These are phyloP conservation scores for Phyllotis vaccarum DNA, from an alignment of 2,797 vertebrate species.

Conservation along the genomic window DNA sequence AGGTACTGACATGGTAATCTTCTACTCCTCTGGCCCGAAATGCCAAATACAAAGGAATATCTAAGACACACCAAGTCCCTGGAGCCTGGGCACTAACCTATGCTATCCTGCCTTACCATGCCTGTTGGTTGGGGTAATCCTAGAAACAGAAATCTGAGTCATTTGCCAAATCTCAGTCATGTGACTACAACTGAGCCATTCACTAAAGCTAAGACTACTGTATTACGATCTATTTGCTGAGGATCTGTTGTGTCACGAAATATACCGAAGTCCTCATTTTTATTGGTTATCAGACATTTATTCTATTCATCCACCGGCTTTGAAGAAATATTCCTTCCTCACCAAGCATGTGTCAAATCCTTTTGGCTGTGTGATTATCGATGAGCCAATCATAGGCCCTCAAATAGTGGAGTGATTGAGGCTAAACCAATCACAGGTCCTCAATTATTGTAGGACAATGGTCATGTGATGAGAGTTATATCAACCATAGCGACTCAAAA, in stretches of 20 bases:
- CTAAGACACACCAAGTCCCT: neutral
- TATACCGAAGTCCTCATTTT: neutral
- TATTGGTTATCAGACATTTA: neutral
- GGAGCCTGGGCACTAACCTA: neutral
- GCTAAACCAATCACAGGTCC: neutral
- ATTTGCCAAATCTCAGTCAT: neutral
- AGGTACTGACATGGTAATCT: neutral
- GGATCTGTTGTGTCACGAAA: constrained; percentile 19
- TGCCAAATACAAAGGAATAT: neutral
- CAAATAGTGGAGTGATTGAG: neutral
- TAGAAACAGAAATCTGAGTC: neutral
- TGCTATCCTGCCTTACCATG: neutral
- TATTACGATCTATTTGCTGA: neutral
- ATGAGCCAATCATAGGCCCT: neutral
- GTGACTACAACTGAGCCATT: neutral
- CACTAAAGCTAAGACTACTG: neutral
- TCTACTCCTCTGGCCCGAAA: neutral
- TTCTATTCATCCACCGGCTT: neutral
- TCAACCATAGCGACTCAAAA: neutral
- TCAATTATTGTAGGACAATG: neutral
- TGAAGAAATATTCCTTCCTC: constrained; percentile 15
- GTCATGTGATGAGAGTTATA: neutral
- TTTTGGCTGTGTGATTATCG: neutral
- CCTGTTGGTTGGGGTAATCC: neutral
- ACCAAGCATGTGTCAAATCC: neutral